Evolutionary conservation across 2,888 invertebrate genomes (phyloP), one percentile per base, ranked within the genome.

Genomic region (Sarcophaga subvicina): DNA sequence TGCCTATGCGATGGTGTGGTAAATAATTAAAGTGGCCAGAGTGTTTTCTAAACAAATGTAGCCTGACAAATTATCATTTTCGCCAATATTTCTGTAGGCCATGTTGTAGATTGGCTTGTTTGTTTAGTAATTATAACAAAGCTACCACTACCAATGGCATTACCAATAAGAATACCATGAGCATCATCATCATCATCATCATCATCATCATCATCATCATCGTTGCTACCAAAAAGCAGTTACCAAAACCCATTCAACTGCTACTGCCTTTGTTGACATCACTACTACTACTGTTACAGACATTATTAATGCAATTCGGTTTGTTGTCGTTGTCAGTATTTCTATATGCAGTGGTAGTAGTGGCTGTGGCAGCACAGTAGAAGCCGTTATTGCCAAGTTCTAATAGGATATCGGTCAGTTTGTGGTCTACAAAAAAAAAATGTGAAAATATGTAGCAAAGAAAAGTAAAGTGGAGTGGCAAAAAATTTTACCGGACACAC

Each of bases 41-140:
- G 20, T 45, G n/a, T 59, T 54, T 27, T 45, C 11, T 69, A 25
- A 76, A 63, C 47, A 79, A 76, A 76, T 67, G 22, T 59, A 62
- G 66, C 71, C 71, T 75, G 20, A 76, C 62, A 86, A 76, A 80
- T 86, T 83, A 86, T 72, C 59, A 27, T 76, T 27, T 76, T 67
- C 62, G 45, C 76, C 71, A 27, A 22, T n/a, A 67, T 60, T 69
- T 59, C 59, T 70, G 64, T 75, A 66, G 78, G 49, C 64, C 63
- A 75, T 59, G 4, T 22, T 70, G 63, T 37, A 76, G 37, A 70
- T 64, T 77, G 71, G 71, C 76, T 60, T 77, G 59, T 77, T 76
- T 49, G 66, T 64, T 77, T 60, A 83, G 60, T 66, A 59, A 71
- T 66, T 66, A 60, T 66, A 67, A 25, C 20, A 54, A 83, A 22